Percentiles rank a stretch among this genome's conserved stretches.
phyloP scores from a whole-genome alignment of 2,113 vertebrate species.

The Nycticebus coucang region DNA sequence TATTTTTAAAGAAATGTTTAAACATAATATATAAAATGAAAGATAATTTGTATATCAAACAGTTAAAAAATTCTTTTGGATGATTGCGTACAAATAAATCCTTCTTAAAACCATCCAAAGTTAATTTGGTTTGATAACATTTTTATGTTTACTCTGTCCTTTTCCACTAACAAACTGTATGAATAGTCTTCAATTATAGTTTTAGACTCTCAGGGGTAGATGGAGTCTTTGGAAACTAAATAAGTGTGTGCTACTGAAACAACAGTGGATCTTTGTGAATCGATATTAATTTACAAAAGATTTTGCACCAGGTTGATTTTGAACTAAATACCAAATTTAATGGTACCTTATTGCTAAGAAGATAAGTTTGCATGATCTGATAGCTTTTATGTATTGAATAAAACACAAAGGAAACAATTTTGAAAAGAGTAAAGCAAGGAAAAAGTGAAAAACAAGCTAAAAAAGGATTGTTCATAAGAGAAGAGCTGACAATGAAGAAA shows the following conservation, averaged over 20 bases:
- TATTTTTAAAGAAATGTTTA: not conserved
- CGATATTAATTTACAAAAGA: not conserved
- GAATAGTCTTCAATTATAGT: not conserved
- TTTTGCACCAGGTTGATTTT: slow-evolving; percentile 35
- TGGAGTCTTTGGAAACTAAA: not conserved
- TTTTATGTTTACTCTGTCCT: not conserved
- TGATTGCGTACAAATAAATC: not conserved
- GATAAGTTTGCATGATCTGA: not conserved
- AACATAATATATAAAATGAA: not conserved
- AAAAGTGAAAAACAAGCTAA: not conserved
- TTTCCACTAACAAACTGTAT: not conserved
- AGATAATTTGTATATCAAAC: not conserved
- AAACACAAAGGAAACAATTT: slow-evolving; percentile 4
- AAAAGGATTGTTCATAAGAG: not conserved
- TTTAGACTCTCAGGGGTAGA: not conserved
- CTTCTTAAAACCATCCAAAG: not conserved
- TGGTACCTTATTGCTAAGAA: not conserved
- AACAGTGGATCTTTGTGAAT: not conserved
- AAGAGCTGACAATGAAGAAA: not conserved
- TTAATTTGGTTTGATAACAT: not conserved
- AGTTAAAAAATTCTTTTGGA: not conserved
- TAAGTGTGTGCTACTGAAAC: not conserved
- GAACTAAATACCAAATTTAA: not conserved
- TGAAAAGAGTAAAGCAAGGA: not conserved
- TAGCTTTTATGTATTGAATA: not conserved